Evolutionary conservation across 2,888 invertebrate species (phyloP), one percentile per base, ranked within the genome.

Genomic region (Euzophera pinguis): DNA sequence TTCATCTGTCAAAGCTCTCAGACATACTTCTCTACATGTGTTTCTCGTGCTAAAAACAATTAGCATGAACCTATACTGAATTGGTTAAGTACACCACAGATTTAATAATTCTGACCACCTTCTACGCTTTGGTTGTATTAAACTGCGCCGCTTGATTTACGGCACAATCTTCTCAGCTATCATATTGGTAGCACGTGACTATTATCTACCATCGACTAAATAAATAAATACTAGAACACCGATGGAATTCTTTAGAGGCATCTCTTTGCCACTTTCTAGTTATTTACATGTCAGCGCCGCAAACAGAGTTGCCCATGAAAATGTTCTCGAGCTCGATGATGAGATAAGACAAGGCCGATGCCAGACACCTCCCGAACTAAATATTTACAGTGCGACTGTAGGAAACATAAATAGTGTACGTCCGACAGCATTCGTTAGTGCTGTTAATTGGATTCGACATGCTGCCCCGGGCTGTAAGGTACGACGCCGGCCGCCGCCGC

Each of bases 371-470:
- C 72, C 72, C 67, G 73, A 71, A 74, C 83, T 82, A 86, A 88
- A 89, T 88, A 85, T 88, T 88, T 88, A 88, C 88, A 83, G 73
- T 83, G 78, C 66, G 74, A 80, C 79, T 82, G 77, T 73, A 70
- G 86, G 82, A 84, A 85, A 87, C 83, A 82, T 87, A 89, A 88
- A 89, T 86, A 88, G 81, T 77, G 69, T 62, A 68, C 74, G 75
- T 69, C 77, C 71, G 82, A 83, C 84, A 77, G 78, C 69, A 78
- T 79, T 83, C 81, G 78, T 85, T 84, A 81, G 79, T 80, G 73
- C 65, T 80, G 78, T 81, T 86, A 83, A 88, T 89, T 87, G 82
- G 83, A 81, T 81, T 81, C 80, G 80, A 84, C 83, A 84, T 84
- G 73, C 67, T 56, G 78, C 82, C 78, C 55, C 71, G 59, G 70